Evolutionary conservation across 2,797 vertebrate genomes (phyloP), one percentile per base, ranked within the genome.

Genomic region (Petrocephalus schoutedeni): DNA sequence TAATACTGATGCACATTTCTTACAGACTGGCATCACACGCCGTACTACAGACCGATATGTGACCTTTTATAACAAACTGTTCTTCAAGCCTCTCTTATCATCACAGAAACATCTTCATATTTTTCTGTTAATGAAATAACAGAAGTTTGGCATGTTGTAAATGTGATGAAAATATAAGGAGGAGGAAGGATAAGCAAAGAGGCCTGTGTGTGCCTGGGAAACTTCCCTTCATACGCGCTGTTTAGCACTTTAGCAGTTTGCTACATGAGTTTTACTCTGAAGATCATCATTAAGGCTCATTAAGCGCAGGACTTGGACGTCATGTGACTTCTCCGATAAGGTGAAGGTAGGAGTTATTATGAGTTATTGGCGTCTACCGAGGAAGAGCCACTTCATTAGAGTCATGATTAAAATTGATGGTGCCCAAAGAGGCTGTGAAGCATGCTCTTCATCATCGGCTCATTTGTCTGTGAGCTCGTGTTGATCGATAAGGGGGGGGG

Each of bases 311-410:
- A 88, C 87, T 86, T 87, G 93, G 91, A 91, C 91, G 92, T 92
- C 94, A 95, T 95, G 94, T 95, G 94, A 95, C 95, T 95, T 95
- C 94, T 86, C 89, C 88, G 88, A 88, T 85, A 88, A 89, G 91
- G 89, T 89, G 90, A 89, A 91, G 89, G 91, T 93, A 92, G 94
- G 74, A 80, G 74, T 80, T 93, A 93, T 92, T 61, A 93, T 96
- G 96, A 96, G 95, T 96, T 96, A 96, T 96, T 95, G 96, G 93
- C n/a, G 91, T 93, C 95, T 95, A 95, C 90, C 95, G 93, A 94
- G 95, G 95, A 96, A 95, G 95, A 96, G 95, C 94, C 95, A 96
- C 95, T 96, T 96, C 95, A 96, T 96, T 96, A 96, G 95, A 90
- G 94, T 89, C 91, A 93, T 96, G 95, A 96, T 96, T 96, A 96